Conservation (phyloP, 23 tunicate species). For the Ciona savignyi region DNA sequence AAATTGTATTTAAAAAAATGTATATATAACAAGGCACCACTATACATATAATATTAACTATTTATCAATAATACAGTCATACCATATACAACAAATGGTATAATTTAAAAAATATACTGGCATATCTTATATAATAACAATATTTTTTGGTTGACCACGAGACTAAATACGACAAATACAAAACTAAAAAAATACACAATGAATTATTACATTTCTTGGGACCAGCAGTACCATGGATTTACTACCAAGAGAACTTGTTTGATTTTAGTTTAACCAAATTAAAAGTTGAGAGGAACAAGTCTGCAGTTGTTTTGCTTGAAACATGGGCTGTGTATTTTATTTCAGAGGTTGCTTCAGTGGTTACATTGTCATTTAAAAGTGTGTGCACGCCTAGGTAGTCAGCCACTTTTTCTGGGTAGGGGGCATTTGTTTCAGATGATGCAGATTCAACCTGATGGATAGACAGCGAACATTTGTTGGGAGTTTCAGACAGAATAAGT, state of each 20-base stretch:
- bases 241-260: constrained; percentile 31
- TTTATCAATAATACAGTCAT: too few species aligned
- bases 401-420: constrained; percentile 49
- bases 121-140: too few species aligned
- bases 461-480: neutral
- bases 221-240: neutral
- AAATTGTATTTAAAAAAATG: too few species aligned
- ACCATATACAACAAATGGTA: too few species aligned
- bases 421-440: constrained; percentile 2
- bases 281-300: constrained; percentile 12
- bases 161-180: too few species aligned
- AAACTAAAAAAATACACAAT: too few species aligned
- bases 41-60: too few species aligned
- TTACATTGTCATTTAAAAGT: neutral
- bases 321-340: constrained; percentile 37
- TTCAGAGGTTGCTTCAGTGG: neutral
- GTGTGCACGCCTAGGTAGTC: constrained; percentile 35
- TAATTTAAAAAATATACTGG: too few species aligned
- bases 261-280: constrained; percentile 10
- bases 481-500: neutral
- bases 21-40: too few species aligned
- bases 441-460: neutral
- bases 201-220: too few species aligned
- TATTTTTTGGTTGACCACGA: too few species aligned
- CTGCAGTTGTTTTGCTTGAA: neutral